Evolutionary conservation across 2,113 vertebrate species (phyloP).

Genomic region (Nerophis ophidion): DNA sequence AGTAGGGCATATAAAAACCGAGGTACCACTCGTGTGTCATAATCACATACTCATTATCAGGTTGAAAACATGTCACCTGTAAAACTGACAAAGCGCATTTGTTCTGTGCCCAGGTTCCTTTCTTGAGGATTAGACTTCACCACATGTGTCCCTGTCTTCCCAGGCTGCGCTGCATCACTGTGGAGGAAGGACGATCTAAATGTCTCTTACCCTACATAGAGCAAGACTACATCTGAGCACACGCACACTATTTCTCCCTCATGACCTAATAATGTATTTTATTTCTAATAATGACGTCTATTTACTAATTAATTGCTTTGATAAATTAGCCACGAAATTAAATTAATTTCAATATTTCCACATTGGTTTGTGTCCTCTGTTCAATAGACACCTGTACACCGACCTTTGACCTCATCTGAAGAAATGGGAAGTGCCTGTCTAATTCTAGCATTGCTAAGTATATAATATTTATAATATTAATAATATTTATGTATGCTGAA

Average conservation of each 20-base stretch:
- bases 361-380: no score
- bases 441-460: no score
- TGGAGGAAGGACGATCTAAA: constrained; percentile 69
- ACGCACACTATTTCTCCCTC: background rate
- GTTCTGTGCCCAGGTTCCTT: constrained; percentile 79
- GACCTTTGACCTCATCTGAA: no score
- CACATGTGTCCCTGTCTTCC: constrained; percentile 88
- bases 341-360: no score
- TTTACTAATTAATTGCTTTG: background rate
- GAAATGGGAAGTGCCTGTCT: no score
- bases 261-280: background rate
- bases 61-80: background rate
- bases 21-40: no score
- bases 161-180: constrained; percentile 73
- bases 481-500: no score
- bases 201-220: constrained; percentile 76
- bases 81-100: background rate
- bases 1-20: no score
- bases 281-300: background rate
- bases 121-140: constrained; percentile 79
- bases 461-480: no score
- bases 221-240: constrained; percentile 66
- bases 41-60: background rate
- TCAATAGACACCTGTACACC: no score
- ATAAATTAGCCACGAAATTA: no score